phyloP scores from a whole-genome alignment of 1,140 invertebrate species.

The Limonius californicus region DNA sequence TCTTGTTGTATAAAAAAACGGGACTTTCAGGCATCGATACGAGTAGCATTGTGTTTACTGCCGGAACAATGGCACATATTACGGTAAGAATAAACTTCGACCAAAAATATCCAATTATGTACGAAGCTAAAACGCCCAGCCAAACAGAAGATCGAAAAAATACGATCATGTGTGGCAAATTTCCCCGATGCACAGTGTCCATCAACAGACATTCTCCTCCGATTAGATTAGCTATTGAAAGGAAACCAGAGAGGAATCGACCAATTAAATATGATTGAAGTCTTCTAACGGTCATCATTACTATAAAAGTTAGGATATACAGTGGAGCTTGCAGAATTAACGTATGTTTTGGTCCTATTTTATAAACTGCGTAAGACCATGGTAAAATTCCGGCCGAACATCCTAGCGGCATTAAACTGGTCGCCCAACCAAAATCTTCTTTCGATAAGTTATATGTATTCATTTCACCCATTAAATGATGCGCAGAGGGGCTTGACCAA shows the following conservation, averaged over 20 bases:
- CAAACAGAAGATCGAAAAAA: slow-evolving; percentile 18
- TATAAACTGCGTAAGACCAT: slow-evolving; percentile 17
- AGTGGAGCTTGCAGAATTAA: slow-evolving; percentile 23
- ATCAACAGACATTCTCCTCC: slow-evolving; percentile 26
- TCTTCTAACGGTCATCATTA: slow-evolving; percentile 8
- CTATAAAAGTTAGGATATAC: slow-evolving; percentile 20
- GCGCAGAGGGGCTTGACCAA: slow-evolving; percentile 26
- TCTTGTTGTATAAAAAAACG: slow-evolving; percentile 28
- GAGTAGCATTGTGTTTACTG: background rate
- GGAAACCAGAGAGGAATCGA: slow-evolving; percentile 28
- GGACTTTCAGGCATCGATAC: slow-evolving; percentile 29
- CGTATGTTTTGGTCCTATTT: slow-evolving; percentile 29
- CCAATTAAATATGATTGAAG: background rate
- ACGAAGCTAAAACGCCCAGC: slow-evolving; percentile 26
- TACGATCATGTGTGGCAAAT: slow-evolving; percentile 20
- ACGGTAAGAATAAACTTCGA: background rate
- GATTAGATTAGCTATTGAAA: slow-evolving; percentile 22
- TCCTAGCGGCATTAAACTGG: slow-evolving; percentile 23
- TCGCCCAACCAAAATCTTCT: slow-evolving; percentile 1
- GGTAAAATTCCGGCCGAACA: slow-evolving; percentile 21
- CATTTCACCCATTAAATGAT: background rate
- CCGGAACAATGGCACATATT: background rate
- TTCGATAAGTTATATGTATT: background rate
- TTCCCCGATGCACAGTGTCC: slow-evolving; percentile 25
- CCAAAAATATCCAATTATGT: slow-evolving; percentile 15